These are phyloP conservation scores for Ridgeia piscesae DNA, from an alignment of 1,140 invertebrate genomes.

Conservation along the genomic window DNA sequence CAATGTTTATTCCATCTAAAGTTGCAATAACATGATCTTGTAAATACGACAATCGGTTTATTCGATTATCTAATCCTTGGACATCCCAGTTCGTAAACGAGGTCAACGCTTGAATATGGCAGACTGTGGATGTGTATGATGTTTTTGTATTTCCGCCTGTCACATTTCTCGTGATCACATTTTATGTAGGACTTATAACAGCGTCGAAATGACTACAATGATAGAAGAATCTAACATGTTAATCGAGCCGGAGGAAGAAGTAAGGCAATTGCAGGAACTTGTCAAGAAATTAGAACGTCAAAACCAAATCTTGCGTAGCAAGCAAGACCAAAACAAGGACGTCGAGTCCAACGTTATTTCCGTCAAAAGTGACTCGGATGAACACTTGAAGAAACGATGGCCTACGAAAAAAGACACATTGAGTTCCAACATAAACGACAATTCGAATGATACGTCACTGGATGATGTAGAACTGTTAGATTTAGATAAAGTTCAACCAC, in stretches of 20 bases:
- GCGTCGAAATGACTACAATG: constrained; percentile 5
- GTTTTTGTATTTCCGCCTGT: background rate
- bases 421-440: background rate
- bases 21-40: background rate
- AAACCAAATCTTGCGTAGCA: constrained; percentile 14
- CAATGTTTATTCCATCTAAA: background rate
- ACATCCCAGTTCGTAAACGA: background rate
- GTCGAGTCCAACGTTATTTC: background rate
- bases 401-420: background rate
- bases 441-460: background rate
- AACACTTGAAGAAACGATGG: constrained; percentile 5
- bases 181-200: background rate
- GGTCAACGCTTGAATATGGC: background rate
- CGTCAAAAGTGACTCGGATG: background rate
- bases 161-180: background rate
- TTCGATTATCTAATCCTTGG: background rate
- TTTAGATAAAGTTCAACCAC: constrained; percentile 7
- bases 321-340: constrained; percentile 9
- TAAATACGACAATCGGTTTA: background rate
- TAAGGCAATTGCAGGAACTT: background rate
- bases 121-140: constrained; percentile 1
- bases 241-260: background rate
- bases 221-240: background rate
- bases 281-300: constrained; percentile 15
- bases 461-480: constrained; percentile 17